Base-by-base conservation (phyloP, 2,888 invertebrate genomes). In the Trissoscelio sp. region DNA sequence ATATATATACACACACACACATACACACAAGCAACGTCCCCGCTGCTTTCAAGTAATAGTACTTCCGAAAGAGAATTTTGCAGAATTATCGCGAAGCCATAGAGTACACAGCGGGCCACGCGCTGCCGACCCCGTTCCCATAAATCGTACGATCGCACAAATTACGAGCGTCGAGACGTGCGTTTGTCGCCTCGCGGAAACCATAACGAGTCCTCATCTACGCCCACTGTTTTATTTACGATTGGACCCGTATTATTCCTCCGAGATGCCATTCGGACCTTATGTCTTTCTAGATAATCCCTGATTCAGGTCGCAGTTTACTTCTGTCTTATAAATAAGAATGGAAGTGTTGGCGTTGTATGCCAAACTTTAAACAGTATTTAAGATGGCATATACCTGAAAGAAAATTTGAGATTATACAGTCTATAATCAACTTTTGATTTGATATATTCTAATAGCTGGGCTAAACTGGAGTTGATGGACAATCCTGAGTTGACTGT, bases 111-210 rank as follows among this genome's bases (percentile, higher is more conserved):
- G 6, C 39, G 16, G 66, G 9, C 51, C 66, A 16, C 37, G 53
- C 58, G 28, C 22, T 42, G 14, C 28, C 18, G n/a, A 31, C 31
- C 55, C n/a, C 34, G 55, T 14, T 6, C 57, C 39, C 69, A 39
- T 62, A 58, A 64, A 64, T 64, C 12, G 44, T 20, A 1, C 12
- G 34, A 24, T 16, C 22, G 57, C 51, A 69, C 57, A 39, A 83
- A 78, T 79, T 82, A 72, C 77, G 80, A 81, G 75, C 74, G 70
- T 64, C 75, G 70, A 70, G 74, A 69, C 55, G 80, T 57, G 51
- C 64, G 51, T 69, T 73, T 20, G 62, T 58, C 37, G 66, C 60
- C 44, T 57, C 75, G 62, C 69, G 73, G 37, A 81, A 78, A 81
- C 64, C 67, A 28, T 70, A 67, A 74, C 74, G 78, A 69, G 34